Conservation (phyloP, 1,140 invertebrate genomes). For the Argopecten irradians region DNA sequence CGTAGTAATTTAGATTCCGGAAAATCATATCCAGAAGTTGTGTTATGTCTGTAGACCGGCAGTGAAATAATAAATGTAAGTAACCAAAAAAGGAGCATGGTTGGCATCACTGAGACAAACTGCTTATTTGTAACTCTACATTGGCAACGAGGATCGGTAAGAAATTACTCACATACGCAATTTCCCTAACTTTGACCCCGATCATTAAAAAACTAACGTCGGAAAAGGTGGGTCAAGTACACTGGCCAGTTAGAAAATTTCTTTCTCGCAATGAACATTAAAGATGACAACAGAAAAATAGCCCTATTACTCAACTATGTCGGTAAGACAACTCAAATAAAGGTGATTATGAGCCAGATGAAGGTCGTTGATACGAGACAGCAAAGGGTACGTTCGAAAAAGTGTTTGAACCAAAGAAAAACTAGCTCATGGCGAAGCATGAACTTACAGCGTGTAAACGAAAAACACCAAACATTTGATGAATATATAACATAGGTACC, state of each 20-base stretch:
- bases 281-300: background rate
- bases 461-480: too few species aligned
- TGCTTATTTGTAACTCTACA: too few species aligned
- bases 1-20: too few species aligned
- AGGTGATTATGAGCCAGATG: background rate
- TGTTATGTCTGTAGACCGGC: too few species aligned
- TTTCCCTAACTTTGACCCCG: background rate
- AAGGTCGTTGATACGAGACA: background rate
- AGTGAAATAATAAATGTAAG: too few species aligned
- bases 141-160: too few species aligned
- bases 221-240: background rate
- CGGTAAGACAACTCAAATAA: background rate
- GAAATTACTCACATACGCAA: too few species aligned
- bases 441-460: too few species aligned
- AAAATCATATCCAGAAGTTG: too few species aligned
- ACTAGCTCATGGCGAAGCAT: background rate
- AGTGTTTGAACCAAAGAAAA: slow-evolving; percentile 25
- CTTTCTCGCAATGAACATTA: background rate
- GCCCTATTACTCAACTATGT: background rate
- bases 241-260: background rate
- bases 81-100: too few species aligned
- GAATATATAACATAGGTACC: too few species aligned
- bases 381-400: background rate
- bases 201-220: background rate
- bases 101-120: too few species aligned